These are phyloP conservation scores for Mimachlamys varia DNA, from an alignment of 2,888 invertebrate genomes.

Conservation along the genomic window DNA sequence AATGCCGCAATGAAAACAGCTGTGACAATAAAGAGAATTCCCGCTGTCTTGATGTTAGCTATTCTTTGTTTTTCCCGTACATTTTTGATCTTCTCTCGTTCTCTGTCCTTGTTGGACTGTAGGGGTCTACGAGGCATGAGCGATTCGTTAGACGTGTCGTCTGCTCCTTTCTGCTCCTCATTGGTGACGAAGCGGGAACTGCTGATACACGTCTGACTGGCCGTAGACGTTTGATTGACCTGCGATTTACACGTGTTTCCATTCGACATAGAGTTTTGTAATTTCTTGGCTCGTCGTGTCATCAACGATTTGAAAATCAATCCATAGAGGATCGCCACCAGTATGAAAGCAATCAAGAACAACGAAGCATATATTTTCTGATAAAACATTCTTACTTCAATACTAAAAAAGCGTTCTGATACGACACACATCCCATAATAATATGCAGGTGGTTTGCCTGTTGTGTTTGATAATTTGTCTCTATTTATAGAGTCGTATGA, in stretches of 20 bases:
- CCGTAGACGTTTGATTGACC: constrained; percentile 21
- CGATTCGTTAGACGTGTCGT: not conserved
- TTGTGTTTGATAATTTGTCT: not conserved
- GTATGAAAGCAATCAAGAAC: constrained; percentile 59
- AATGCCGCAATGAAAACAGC: constrained; percentile 79
- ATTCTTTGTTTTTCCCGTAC: constrained; percentile 60
- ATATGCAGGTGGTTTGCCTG: not conserved
- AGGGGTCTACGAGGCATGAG: not conserved
- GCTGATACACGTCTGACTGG: not conserved
- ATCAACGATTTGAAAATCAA: constrained; percentile 60
- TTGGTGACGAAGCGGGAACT: not conserved
- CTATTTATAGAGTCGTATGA: not conserved
- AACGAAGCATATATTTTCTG: constrained; percentile 62
- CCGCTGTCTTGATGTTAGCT: constrained; percentile 79
- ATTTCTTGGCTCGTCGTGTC: constrained; percentile 54
- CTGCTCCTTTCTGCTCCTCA: not conserved
- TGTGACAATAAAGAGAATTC: constrained; percentile 80
- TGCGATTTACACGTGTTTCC: constrained; percentile 23
- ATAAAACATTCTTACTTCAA: constrained; percentile 55
- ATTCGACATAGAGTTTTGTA: constrained; percentile 49
- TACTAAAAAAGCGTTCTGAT: constrained; percentile 55
- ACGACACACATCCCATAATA: constrained; percentile 56
- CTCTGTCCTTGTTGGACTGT: not conserved
- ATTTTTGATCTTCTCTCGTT: constrained; percentile 44
- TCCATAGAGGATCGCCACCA: constrained; percentile 59